Percentiles rank a stretch among this genome's conserved stretches.
These are phyloP conservation scores for Caenorhabditis sp. DNA, from an alignment of 2,888 invertebrate genomes.

Conservation along the genomic window DNA sequence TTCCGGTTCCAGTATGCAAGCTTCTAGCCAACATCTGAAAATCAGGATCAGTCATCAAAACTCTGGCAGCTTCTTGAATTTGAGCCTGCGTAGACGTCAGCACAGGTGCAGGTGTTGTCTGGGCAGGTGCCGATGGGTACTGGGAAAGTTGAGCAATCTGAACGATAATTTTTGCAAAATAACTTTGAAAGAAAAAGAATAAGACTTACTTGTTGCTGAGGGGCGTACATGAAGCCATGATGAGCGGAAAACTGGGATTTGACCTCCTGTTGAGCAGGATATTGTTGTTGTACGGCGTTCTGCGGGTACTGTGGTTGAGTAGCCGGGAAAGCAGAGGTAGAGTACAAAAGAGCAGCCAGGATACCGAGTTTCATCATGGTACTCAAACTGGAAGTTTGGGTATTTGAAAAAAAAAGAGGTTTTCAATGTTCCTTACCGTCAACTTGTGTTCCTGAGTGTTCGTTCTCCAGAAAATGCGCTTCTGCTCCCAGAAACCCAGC, in stretches of 20 bases:
- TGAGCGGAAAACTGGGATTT: conserved; percentile 39
- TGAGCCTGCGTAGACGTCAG: conserved; percentile 24
- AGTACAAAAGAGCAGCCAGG: conserved; percentile 12
- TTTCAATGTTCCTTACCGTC: not conserved
- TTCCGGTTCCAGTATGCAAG: conserved; percentile 46
- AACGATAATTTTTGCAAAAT: no score
- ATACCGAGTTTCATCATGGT: conserved; percentile 42
- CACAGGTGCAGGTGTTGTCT: conserved; percentile 8
- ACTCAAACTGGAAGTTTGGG: no score
- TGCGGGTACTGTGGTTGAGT: conserved; percentile 29
- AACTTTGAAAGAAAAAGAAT: no score
- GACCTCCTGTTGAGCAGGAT: conserved; percentile 59
- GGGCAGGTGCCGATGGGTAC: conserved; percentile 23
- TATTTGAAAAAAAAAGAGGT: not conserved
- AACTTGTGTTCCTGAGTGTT: not conserved
- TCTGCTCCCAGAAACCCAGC: not conserved
- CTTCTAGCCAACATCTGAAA: conserved; percentile 64
- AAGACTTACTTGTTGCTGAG: conserved; percentile 46
- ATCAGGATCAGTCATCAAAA: conserved; percentile 52
- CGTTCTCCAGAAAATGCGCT: not conserved
- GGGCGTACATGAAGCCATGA: conserved; percentile 56
- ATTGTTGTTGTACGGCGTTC: conserved; percentile 25
- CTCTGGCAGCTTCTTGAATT: conserved; percentile 30
- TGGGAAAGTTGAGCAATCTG: conserved; percentile 46
- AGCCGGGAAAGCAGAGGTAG: conserved; percentile 24